Conservation (phyloP, 1,140 invertebrate species). For the Belonocnema kinseyi region DNA sequence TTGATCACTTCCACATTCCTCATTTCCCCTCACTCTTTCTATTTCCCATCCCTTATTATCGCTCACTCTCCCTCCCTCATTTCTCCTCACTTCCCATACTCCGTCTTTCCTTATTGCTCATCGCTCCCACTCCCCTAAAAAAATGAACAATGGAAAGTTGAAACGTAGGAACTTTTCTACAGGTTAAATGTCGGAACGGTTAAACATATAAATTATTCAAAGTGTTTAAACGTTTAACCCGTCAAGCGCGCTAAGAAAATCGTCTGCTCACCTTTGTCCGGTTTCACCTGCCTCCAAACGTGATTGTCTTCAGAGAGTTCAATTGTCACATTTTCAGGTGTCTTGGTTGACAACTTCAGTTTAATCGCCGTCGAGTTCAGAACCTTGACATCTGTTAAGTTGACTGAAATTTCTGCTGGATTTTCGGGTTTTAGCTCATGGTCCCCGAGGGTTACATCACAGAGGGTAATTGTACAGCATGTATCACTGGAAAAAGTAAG, state of each 20-base stretch:
- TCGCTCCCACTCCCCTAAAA: no score
- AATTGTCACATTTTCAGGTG: constrained; percentile 59
- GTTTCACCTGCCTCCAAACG: constrained; percentile 67
- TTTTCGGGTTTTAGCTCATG: constrained; percentile 78
- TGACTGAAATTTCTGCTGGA: constrained; percentile 61
- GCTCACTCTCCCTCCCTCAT: no score
- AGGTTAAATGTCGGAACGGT: no score
- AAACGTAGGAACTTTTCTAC: no score
- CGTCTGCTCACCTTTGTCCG: constrained; percentile 61
- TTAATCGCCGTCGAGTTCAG: constrained; percentile 71
- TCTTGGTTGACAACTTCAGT: constrained; percentile 63
- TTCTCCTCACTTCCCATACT: no score
- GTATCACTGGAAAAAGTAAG: constrained; percentile 77
- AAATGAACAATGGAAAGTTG: no score
- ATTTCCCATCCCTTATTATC: no score
- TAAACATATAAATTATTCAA: no score
- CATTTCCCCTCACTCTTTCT: no score
- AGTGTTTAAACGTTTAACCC: no score
- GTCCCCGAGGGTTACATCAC: constrained; percentile 86
- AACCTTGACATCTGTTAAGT: constrained; percentile 69
- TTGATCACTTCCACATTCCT: no score
- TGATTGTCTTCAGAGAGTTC: constrained; percentile 72
- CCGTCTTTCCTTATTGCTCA: no score
- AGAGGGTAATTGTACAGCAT: constrained; percentile 89
- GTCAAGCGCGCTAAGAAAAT: not conserved